A percentile compares a stretch with the other conserved stretches of the same genome.
Conservation (phyloP, 1,140 invertebrate genomes). For the Drosophila ficusphila region DNA sequence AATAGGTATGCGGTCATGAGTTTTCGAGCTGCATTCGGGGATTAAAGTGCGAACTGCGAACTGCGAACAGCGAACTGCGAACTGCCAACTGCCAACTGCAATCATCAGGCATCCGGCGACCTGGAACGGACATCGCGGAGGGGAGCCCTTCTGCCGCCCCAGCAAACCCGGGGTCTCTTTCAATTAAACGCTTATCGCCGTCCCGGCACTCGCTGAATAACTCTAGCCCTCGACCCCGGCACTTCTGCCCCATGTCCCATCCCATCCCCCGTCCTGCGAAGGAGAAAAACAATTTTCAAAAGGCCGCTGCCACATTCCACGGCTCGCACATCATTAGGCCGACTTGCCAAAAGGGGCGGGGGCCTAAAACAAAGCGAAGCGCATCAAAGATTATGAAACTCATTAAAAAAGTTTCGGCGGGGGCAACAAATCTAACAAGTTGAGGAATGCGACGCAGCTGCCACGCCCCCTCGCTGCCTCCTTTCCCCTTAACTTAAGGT, state of each 20-base stretch:
- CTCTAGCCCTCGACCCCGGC: background rate
- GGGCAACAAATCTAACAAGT: constrained; percentile 51
- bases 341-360: constrained; percentile 1
- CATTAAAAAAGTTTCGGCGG: constrained; percentile 75
- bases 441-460: constrained; percentile 38
- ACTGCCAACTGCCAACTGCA: constrained; percentile 31
- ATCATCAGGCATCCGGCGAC: constrained; percentile 21
- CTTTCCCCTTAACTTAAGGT: constrained; percentile 24
- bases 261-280: background rate
- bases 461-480: background rate
- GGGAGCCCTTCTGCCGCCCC: constrained; percentile 7
- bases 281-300: constrained; percentile 50
- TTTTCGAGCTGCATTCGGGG: constrained; percentile 13
- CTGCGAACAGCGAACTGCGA: constrained; percentile 27
- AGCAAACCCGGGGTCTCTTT: constrained; percentile 35
- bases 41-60: constrained; percentile 25
- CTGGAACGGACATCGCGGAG: constrained; percentile 35
- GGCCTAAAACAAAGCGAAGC: constrained; percentile 53
- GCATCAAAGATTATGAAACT: constrained; percentile 76
- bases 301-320: constrained; percentile 28
- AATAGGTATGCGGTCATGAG: constrained; percentile 1
- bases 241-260: background rate
- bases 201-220: constrained; percentile 53
- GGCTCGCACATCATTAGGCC: constrained; percentile 53
- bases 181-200: constrained; percentile 77